Conservation (phyloP, 2,888 invertebrate species). For the Tineola bisselliella region DNA sequence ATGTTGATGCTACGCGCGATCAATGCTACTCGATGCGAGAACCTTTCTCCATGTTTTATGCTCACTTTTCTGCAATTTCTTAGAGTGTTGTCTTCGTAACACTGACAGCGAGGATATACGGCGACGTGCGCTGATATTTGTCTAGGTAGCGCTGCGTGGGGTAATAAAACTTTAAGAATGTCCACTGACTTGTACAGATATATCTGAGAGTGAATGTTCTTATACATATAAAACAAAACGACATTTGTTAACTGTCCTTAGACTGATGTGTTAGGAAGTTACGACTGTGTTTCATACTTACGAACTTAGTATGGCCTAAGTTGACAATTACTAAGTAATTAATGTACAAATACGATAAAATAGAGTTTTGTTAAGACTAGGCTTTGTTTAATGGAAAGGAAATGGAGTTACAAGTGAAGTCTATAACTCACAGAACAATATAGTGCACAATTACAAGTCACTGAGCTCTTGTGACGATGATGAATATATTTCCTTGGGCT, state of each 20-base stretch:
- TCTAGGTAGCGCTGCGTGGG: conserved; percentile 56
- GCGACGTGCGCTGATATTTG: conserved; percentile 56
- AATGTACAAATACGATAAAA: not conserved
- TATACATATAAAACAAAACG: not conserved
- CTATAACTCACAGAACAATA: conserved; percentile 60
- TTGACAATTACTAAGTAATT: not conserved
- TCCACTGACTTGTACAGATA: conserved; percentile 4
- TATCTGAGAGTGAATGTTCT: not conserved
- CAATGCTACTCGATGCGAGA: conserved; percentile 44
- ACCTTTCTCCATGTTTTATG: conserved; percentile 44
- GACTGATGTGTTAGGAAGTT: not conserved
- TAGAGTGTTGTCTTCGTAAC: conserved; percentile 46
- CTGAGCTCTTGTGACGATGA: conserved; percentile 55
- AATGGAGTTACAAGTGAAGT: not conserved
- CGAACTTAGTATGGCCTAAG: not conserved
- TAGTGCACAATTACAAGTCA: conserved; percentile 60
- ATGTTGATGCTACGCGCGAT: conserved; percentile 40
- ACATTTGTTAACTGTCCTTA: not conserved
- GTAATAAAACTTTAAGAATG: conserved; percentile 22
- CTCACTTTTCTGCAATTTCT: conserved; percentile 53
- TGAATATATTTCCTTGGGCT: conserved; percentile 53
- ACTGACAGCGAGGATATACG: conserved; percentile 55
- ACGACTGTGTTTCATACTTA: not conserved
- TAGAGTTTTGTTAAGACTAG: not conserved
- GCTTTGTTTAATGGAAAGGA: conserved; percentile 9